These are phyloP conservation scores for Scleropages formosus DNA, from an alignment of 2,797 vertebrate species.

Conservation along the genomic window DNA sequence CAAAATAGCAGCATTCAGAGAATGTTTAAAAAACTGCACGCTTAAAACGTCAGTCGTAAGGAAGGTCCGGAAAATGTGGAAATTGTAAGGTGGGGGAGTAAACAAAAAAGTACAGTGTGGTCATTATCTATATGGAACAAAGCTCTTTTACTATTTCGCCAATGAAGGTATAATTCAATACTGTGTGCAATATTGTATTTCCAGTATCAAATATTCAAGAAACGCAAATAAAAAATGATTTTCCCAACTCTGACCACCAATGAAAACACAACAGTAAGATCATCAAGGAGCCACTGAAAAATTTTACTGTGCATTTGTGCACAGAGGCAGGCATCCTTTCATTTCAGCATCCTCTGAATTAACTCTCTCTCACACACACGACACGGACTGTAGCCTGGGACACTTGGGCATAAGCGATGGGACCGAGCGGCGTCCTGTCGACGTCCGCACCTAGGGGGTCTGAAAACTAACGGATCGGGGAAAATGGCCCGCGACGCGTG, in stretches of 20 bases:
- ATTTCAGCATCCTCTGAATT: too few species aligned
- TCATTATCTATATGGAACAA: background rate
- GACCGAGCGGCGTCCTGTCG: too few species aligned
- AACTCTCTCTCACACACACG: too few species aligned
- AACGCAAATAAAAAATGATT: background rate
- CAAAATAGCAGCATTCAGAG: background rate
- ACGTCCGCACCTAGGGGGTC: too few species aligned
- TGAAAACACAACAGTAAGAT: conserved; percentile 11
- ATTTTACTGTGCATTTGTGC: background rate
- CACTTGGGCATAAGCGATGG: too few species aligned
- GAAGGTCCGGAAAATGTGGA: background rate
- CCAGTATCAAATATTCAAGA: conserved; percentile 16
- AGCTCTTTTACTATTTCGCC: background rate
- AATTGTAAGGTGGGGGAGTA: background rate
- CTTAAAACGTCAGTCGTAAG: background rate
- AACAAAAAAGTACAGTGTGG: background rate
- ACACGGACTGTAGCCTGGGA: background rate
- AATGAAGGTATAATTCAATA: conserved; percentile 37
- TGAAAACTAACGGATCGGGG: background rate
- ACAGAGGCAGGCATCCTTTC: background rate
- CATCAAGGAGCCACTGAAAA: background rate
- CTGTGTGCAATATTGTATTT: conserved; percentile 61
- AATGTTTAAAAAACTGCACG: background rate
- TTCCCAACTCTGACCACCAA: conserved; percentile 15
- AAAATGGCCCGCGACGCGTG: background rate